Conservation (phyloP, 2,888 invertebrate species). For the Strigamia crassipes region DNA sequence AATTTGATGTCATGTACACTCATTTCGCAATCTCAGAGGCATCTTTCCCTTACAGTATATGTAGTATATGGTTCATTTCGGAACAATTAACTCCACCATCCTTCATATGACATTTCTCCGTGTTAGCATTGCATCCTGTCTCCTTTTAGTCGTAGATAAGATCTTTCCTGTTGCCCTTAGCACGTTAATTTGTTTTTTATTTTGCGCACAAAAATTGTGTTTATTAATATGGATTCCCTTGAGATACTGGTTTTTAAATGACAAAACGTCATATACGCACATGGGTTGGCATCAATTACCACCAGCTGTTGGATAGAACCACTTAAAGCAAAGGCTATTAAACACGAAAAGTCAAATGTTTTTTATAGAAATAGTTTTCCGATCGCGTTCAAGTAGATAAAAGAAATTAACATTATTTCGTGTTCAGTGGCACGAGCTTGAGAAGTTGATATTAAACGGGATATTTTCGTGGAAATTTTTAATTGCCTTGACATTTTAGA, state of each 20-base stretch:
- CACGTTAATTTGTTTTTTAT: not conserved
- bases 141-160: not conserved
- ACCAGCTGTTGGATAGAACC: conserved; percentile 28
- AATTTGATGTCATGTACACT: not conserved
- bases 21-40: not conserved
- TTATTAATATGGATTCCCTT: not conserved
- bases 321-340: conserved; percentile 17
- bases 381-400: not conserved
- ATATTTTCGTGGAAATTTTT: not conserved
- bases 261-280: not conserved
- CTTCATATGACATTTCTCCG: not conserved
- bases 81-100: conserved; percentile 1
- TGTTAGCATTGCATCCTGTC: not conserved
- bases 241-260: not conserved
- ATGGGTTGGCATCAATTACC: not conserved
- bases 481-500: not conserved
- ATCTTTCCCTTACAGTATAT: not conserved
- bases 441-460: not conserved
- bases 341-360: not conserved
- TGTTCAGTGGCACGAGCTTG: not conserved
- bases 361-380: not conserved
- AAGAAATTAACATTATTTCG: not conserved
- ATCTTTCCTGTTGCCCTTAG: not conserved
- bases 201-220: not conserved
- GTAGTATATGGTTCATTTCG: conserved; percentile 8